Evolutionary conservation across 2,113 vertebrate species (phyloP).

Genomic region (Rhabdomys dilectus): DNA sequence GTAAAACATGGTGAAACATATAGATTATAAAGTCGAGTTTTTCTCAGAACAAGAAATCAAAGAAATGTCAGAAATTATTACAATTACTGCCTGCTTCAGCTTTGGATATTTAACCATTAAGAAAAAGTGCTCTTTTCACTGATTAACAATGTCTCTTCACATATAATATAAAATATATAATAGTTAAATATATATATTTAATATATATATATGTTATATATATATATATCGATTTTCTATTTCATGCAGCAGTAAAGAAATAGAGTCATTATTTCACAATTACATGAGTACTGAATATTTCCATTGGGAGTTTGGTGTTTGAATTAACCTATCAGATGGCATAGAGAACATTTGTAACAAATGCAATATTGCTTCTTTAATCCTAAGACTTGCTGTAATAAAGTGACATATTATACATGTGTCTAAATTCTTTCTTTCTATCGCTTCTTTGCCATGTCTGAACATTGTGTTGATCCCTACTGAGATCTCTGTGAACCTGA

Average conservation of each 20-base stretch:
- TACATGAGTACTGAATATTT: neutral
- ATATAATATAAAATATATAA: no score
- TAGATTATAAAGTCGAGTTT: neutral
- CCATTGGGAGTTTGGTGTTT: neutral
- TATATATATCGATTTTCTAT: conserved; percentile 12
- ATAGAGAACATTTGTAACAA: neutral
- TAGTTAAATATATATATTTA: no score
- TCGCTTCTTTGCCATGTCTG: neutral
- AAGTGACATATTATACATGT: neutral
- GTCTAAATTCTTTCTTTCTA: neutral
- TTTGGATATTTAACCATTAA: neutral
- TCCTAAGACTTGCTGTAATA: neutral
- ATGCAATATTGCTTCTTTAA: neutral
- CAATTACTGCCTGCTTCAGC: neutral
- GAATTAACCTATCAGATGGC: neutral
- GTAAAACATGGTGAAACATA: neutral
- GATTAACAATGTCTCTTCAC: neutral
- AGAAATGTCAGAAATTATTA: neutral
- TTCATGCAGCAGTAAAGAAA: neutral
- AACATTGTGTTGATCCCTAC: neutral
- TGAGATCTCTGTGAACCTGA: neutral
- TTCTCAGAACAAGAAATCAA: neutral
- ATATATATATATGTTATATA: no score
- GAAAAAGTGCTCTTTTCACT: neutral
- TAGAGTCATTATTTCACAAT: conserved; percentile 21